Percentiles rank a stretch among this genome's conserved stretches.
Conservation (phyloP, 2,888 invertebrate species). For the Linyphia triangularis region DNA sequence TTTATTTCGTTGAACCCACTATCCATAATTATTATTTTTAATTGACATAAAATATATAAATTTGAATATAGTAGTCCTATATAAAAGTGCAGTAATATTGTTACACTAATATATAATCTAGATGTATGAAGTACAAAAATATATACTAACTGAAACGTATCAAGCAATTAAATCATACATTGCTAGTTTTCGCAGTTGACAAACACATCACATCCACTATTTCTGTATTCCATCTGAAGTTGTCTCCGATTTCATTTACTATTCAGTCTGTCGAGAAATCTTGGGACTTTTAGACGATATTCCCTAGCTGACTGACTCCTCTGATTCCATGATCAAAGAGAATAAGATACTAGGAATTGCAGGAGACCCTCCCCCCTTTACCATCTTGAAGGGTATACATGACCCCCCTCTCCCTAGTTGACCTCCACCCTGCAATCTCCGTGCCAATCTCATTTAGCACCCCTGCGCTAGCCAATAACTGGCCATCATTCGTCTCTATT, state of each 20-base stretch:
- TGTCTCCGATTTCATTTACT: not conserved
- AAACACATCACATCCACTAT: not conserved
- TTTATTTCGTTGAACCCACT: no score
- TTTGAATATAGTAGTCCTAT: no score
- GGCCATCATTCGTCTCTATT: conserved; percentile 44
- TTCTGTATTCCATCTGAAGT: not conserved
- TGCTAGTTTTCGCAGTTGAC: no score
- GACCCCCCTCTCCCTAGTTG: conserved; percentile 37
- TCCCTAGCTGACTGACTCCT: conserved; percentile 4
- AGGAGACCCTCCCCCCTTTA: not conserved
- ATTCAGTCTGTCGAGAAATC: not conserved
- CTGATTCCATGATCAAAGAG: conserved; percentile 42
- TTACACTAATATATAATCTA: no score
- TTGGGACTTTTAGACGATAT: not conserved
- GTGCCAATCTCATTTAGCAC: conserved; percentile 36
- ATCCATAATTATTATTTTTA: no score
- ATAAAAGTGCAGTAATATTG: no score
- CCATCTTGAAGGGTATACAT: conserved; percentile 28
- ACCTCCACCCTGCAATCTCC: conserved; percentile 27
- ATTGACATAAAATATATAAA: no score
- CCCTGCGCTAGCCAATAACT: conserved; percentile 48
- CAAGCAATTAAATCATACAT: no score
- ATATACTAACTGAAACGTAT: no score
- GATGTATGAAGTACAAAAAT: no score
- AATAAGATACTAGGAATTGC: conserved; percentile 35